These are phyloP conservation scores for Lophochroa leadbeateri DNA, from an alignment of 2,113 vertebrate species.

Conservation along the genomic window DNA sequence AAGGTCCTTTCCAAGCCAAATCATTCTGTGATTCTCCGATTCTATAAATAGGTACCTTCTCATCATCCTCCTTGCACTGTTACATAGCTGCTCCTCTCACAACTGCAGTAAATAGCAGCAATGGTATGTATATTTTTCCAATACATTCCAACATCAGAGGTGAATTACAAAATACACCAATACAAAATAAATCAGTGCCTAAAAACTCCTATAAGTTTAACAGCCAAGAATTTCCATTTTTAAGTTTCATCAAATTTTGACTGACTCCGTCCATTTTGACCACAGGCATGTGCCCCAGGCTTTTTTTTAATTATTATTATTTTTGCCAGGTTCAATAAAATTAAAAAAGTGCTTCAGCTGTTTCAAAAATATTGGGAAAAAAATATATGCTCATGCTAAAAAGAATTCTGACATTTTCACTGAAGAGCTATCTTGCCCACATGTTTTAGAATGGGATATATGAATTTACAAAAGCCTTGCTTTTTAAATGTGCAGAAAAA, in stretches of 20 bases:
- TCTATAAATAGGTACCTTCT: not conserved
- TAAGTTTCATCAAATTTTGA: not conserved
- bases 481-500: not conserved
- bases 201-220: not conserved
- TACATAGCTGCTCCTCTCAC: not conserved
- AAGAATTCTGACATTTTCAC: not conserved
- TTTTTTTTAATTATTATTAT: not conserved
- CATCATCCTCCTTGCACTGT: not conserved
- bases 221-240: not conserved
- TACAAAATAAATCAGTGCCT: not conserved
- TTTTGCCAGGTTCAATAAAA: not conserved
- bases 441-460: not conserved
- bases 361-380: not conserved
- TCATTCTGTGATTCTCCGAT: not conserved
- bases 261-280: not conserved
- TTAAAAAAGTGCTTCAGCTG: not conserved
- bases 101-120: not conserved
- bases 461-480: not conserved
- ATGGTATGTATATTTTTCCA: not conserved
- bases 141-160: not conserved
- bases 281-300: not conserved
- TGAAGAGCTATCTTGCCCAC: not conserved
- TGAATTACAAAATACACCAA: not conserved
- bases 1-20: not conserved
- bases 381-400: not conserved